phyloP scores from a whole-genome alignment of 2,113 vertebrate genomes.

The Ellobius talpinus region DNA sequence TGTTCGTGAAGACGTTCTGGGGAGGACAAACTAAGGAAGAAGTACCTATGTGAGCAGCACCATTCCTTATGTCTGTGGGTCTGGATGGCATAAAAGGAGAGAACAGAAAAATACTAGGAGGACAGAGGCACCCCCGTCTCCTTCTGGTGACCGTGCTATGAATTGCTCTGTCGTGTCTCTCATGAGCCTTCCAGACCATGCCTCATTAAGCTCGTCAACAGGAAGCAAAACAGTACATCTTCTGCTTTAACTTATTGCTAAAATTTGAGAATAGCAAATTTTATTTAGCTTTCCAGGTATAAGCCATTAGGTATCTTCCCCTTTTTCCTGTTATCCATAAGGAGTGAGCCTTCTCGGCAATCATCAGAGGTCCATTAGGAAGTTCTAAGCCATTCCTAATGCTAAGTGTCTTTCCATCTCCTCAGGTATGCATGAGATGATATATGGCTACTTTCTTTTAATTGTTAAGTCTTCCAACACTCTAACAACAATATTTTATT shows the following conservation, averaged over 20 bases:
- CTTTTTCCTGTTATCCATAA: neutral
- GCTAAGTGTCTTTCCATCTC: slow-evolving; percentile 29
- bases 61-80: neutral
- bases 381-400: neutral
- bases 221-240: neutral
- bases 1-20: neutral
- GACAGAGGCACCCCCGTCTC: too few species aligned
- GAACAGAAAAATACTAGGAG: neutral
- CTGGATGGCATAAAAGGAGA: neutral
- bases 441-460: slow-evolving; percentile 36
- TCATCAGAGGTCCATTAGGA: neutral
- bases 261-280: slow-evolving; percentile 2
- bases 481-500: slow-evolving; percentile 55
- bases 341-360: neutral
- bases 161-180: neutral
- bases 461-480: slow-evolving; percentile 35
- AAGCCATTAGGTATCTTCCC: neutral
- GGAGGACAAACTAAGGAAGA: neutral
- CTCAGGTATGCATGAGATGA: neutral
- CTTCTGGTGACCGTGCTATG: neutral
- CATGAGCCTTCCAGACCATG: neutral
- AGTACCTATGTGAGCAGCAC: neutral
- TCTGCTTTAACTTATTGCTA: neutral
- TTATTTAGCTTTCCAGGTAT: neutral
- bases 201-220: neutral